Conservation (phyloP, 2,888 invertebrate genomes). For the Syritta pipiens region DNA sequence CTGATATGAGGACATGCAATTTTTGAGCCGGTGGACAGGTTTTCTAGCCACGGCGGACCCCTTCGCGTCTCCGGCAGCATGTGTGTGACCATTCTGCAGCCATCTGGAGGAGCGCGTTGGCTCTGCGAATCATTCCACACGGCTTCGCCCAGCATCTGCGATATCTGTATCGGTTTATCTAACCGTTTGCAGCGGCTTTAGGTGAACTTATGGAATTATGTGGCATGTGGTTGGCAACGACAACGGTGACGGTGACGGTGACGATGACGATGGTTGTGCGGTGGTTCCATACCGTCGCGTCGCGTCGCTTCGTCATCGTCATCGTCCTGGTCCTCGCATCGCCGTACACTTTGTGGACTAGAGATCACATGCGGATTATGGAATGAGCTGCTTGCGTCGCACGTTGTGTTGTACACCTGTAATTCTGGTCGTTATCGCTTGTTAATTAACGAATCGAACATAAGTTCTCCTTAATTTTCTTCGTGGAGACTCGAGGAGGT, state of each 20-base stretch:
- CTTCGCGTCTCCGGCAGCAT: not conserved
- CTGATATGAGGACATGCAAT: constrained; percentile 69
- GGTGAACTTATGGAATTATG: constrained; percentile 63
- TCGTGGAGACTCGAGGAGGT: constrained; percentile 22
- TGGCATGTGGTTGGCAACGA: constrained; percentile 41
- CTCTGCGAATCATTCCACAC: not conserved
- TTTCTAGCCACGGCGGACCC: constrained; percentile 33
- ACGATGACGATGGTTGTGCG: not conserved
- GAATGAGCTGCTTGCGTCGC: constrained; percentile 62
- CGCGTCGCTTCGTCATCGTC: not conserved
- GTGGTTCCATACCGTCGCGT: constrained; percentile 44
- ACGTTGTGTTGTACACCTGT: constrained; percentile 69
- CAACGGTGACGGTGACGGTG: constrained; percentile 6
- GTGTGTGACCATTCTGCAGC: constrained; percentile 49
- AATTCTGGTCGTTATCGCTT: constrained; percentile 67
- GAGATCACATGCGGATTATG: constrained; percentile 60
- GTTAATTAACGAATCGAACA: constrained; percentile 70
- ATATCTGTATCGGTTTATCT: constrained; percentile 66
- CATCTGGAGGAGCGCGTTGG: constrained; percentile 46
- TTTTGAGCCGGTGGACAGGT: constrained; percentile 61
- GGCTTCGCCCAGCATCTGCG: constrained; percentile 24
- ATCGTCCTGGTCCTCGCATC: not conserved
- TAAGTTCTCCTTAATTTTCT: constrained; percentile 64
- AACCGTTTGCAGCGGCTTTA: constrained; percentile 59
- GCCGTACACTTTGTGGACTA: constrained; percentile 16